A percentile compares a stretch with the other conserved stretches of the same genome.
phyloP scores from a whole-genome alignment of 2,113 vertebrate genomes.

The Ageneiosus marmoratus region DNA sequence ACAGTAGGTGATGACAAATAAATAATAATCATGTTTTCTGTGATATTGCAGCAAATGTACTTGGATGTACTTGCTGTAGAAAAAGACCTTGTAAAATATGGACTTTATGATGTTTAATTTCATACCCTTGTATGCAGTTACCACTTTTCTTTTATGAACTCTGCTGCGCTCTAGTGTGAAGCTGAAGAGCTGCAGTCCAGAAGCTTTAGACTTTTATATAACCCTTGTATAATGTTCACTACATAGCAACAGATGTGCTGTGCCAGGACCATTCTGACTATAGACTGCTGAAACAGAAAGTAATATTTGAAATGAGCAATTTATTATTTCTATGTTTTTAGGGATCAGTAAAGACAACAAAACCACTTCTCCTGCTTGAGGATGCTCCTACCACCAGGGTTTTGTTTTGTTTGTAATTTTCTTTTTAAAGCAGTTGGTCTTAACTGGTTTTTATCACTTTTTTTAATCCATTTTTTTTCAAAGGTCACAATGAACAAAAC shows the following conservation, averaged over 20 bases:
- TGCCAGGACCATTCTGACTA: neutral
- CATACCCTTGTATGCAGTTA: neutral
- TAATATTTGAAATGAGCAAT: neutral
- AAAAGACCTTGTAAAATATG: no score
- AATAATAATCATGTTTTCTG: no score
- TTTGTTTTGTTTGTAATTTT: neutral
- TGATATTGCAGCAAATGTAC: no score
- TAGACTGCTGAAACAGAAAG: neutral
- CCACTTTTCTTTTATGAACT: neutral
- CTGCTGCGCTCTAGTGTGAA: conserved; percentile 25
- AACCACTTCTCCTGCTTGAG: neutral
- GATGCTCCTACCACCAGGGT: neutral
- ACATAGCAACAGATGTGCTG: neutral
- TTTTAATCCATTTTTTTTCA: neutral
- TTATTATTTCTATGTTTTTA: neutral
- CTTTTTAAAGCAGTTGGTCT: neutral
- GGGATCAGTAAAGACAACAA: neutral
- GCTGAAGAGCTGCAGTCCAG: neutral
- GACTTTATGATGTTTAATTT: no score
- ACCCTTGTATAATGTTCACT: neutral
- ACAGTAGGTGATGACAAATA: no score
- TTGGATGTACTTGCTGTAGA: no score
- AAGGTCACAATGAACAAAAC: neutral
- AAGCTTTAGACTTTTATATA: neutral
- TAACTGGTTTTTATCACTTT: neutral